phyloP scores from a whole-genome alignment of 1,140 invertebrate species.

The Panagrolaimus sp. region DNA sequence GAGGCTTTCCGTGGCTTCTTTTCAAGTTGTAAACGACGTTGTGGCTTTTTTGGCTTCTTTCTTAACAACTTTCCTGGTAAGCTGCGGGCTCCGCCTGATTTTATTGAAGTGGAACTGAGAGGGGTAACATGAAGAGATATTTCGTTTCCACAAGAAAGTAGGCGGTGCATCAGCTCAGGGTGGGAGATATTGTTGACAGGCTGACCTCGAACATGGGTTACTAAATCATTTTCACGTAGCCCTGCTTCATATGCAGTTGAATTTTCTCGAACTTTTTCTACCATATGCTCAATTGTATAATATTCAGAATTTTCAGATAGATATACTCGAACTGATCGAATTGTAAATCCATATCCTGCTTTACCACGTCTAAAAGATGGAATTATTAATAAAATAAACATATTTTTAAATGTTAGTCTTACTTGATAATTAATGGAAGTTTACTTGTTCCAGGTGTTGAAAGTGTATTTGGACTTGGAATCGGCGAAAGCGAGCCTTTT shows the following conservation, averaged over 20 bases:
- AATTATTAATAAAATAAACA: background rate
- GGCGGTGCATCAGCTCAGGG: conserved; percentile 56
- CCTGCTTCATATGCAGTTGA: conserved; percentile 51
- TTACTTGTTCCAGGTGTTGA: background rate
- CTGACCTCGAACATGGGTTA: conserved; percentile 55
- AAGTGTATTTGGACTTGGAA: background rate
- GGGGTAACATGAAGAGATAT: conserved; percentile 48
- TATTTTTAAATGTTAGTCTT: background rate
- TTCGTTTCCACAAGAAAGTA: conserved; percentile 50
- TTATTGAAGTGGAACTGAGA: conserved; percentile 44
- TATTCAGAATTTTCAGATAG: conserved; percentile 53
- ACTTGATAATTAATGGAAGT: conserved; percentile 8
- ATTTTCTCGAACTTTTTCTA: conserved; percentile 47
- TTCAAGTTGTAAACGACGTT: conserved; percentile 27
- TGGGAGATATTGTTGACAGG: conserved; percentile 57
- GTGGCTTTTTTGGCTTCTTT: conserved; percentile 35
- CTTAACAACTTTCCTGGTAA: conserved; percentile 45
- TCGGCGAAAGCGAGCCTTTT: background rate
- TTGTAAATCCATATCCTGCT: conserved; percentile 53
- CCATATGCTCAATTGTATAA: conserved; percentile 58
- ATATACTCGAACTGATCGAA: conserved; percentile 57
- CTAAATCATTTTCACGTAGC: conserved; percentile 49
- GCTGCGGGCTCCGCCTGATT: conserved; percentile 49
- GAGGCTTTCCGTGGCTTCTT: conserved; percentile 53
- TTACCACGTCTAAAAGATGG: conserved; percentile 28